Evolutionary conservation across 2,888 invertebrate genomes (phyloP), one percentile per base, ranked within the genome.

Genomic region (Drosophila sordidapex): DNA sequence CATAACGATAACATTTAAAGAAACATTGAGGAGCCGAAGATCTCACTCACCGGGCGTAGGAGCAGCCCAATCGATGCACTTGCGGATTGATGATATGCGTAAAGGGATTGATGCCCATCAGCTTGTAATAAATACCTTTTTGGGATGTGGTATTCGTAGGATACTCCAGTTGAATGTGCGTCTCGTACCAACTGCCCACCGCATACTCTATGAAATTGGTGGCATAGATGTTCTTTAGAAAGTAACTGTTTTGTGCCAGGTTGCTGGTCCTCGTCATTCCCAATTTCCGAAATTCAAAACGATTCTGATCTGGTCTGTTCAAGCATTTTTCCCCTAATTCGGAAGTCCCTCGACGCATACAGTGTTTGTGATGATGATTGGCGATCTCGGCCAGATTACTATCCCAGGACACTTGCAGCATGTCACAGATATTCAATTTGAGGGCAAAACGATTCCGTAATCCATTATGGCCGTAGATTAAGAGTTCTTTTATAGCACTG

Each of bases 381-480:
- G 80, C 68, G 0, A 70, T 5, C 2, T 57, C 54, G n/a, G 82
- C 79, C 27, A 80, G 40, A 0, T 5, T 10, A 2, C 51, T 1
- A 10, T 70, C 69, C 80, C 80, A 80, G 4, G 1, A 10, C 4
- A 75, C 18, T 15, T 36, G 1, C 3, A 75, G 13, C 71, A 80
- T 69, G 11, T 79, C 69, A 8, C 68, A 58, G 2, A 6, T 0
- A n/a, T 75, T 10, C n/a, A 80, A 36, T 10, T 43, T 69, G 0
- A 3, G 0, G 0, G 80, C 71, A 27, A 82, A 29, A 0, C 80
- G 80, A 67, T 82, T 79, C 1, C 80, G 68, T 5, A 79, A n/a
- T 29, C 82, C 80, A 60, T 79, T 80, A 21, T 80, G 80, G 2
- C 68, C 80, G 38, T 13, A 49, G 2, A 67, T 0, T 29, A 82